Base-by-base conservation (phyloP, 2,888 invertebrate genomes). In the Morpho helenor region DNA sequence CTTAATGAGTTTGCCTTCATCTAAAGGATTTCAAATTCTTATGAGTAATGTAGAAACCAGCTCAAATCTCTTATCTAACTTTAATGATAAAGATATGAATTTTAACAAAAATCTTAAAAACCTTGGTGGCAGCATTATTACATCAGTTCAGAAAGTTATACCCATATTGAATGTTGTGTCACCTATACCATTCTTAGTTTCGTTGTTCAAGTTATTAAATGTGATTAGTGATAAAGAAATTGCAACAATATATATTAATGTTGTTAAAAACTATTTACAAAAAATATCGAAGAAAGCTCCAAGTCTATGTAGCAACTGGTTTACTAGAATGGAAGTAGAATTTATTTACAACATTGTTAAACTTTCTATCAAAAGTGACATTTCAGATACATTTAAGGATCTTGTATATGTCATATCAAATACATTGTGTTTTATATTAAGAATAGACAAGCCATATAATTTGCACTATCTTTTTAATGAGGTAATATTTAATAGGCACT, bases 291-390 rank as follows among this genome's bases (percentile, higher is more conserved):
- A 72, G 22, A 76, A 65, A 57, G 58, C 67, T 22, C 85, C 84
- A 56, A 83, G 81, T 68, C 77, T 93, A n/a, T 85, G 83, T 59
- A 85, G 85, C 49, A 93, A 93, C 72, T 93, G 93, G 93, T 93
- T 93, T 72, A 92, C 93, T 0, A 93, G 93, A 82, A 87, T 92
- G 68, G 94, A 94, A 81, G 87, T 91, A 7, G 87, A 91, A 60
- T 80, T 94, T 8, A 71, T 93, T 7, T 87, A 91, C 68, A 91
- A 87, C 70, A 76, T 91, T 57, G 72, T 93, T 40, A 91, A 87
- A 73, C 73, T 91, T 44, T 83, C 83, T 5, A 68, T 74, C 10
- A 72, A 76, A 57, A 73, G 72, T 56, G 76, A 84, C 43, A 68
- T 92, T 2, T 72, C 77, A 10, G 91, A 91, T 68, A 66, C 71